Evolutionary conservation across 2,113 vertebrate genomes (phyloP).

Genomic region (Colaptes auratus): DNA sequence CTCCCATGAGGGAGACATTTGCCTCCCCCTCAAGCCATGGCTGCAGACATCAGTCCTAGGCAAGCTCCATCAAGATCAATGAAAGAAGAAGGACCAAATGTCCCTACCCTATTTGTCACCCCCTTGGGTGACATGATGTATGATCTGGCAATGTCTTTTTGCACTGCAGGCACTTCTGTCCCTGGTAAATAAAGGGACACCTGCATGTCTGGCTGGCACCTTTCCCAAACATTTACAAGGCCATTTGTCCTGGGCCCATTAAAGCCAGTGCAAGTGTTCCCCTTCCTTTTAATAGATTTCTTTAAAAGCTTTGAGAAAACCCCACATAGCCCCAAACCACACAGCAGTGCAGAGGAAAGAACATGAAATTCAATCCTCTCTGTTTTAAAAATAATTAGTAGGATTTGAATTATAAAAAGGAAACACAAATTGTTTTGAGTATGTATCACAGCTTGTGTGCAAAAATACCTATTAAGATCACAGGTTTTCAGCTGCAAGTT

Average conservation of each 20-base stretch:
- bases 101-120: neutral
- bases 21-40: accelerated
- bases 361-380: neutral
- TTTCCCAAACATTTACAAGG: neutral
- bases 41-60: accelerated
- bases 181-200: neutral
- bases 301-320: neutral
- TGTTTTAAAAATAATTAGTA: neutral
- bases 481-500: neutral
- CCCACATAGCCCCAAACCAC: neutral
- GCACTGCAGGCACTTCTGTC: neutral
- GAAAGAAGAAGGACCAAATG: neutral
- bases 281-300: neutral
- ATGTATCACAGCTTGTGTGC: neutral
- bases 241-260: neutral
- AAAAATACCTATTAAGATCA: neutral
- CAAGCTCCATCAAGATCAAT: accelerated
- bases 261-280: neutral
- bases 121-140: accelerated
- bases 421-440: neutral
- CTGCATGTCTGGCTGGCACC: neutral
- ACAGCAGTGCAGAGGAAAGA: neutral
- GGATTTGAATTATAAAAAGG: neutral
- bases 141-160: neutral
- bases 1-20: neutral